Conservation (phyloP, 2,888 invertebrate species). For the Encarsia formosa region DNA sequence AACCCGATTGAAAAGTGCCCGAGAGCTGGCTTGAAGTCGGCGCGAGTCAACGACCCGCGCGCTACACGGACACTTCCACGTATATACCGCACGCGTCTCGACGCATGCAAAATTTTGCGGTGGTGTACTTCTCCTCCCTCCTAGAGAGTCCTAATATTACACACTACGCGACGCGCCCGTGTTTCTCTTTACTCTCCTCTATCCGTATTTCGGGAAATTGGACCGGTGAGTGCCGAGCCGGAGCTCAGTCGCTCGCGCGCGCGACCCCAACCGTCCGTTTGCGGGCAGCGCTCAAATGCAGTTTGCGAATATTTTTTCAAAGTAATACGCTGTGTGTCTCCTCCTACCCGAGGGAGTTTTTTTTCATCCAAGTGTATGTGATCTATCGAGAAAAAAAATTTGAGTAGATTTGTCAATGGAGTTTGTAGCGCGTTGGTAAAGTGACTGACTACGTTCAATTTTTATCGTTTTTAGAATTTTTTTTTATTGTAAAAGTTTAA, state of each 20-base stretch:
- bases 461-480: no score
- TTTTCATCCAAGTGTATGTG: not conserved
- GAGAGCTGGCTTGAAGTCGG: not conserved
- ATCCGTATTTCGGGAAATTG: conserved; percentile 52
- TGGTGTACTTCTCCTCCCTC: conserved; percentile 30
- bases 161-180: conserved; percentile 32
- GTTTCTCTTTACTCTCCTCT: no score
- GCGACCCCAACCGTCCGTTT: not conserved
- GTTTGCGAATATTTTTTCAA: no score
- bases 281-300: not conserved
- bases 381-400: not conserved
- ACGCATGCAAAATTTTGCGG: conserved; percentile 29
- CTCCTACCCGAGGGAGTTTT: not conserved
- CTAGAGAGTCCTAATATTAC: conserved; percentile 48
- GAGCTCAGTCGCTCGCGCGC: conserved; percentile 20
- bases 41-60: not conserved
- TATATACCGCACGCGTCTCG: conserved; percentile 23
- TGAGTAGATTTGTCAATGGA: no score
- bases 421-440: no score
- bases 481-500: no score
- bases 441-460: no score
- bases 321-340: not conserved
- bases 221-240: conserved; percentile 32
- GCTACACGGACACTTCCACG: conserved; percentile 14
- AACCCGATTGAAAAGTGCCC: no score